A percentile compares a stretch with the other conserved stretches of the same genome.
Evolutionary conservation across 2,888 invertebrate species (phyloP).

Genomic region (Coenonympha glycerion): DNA sequence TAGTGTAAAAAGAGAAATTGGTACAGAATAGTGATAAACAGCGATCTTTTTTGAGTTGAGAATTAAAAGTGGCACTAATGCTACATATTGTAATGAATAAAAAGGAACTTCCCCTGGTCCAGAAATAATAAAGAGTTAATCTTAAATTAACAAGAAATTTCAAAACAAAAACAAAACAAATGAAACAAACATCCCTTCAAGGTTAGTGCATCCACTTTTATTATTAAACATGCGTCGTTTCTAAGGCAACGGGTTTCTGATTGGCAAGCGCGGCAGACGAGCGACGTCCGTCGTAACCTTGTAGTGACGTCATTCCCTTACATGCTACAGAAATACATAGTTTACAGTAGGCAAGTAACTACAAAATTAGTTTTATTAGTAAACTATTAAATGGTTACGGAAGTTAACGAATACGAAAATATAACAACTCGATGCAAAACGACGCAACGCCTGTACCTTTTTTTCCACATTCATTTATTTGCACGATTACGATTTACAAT

Average conservation of each 20-base stretch:
- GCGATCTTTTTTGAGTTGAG: too few relatives aligned
- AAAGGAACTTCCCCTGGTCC: too few relatives aligned
- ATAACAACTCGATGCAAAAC: too few relatives aligned
- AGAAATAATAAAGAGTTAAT: too few relatives aligned
- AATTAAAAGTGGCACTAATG: too few relatives aligned
- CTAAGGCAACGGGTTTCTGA: conserved; percentile 23
- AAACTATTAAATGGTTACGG: not conserved
- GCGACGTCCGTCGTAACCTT: conserved; percentile 22
- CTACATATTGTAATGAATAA: not conserved
- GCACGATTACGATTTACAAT: too few relatives aligned
- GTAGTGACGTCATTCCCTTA: conserved; percentile 19
- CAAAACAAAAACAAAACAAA: not conserved
- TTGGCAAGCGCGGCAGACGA: conserved; percentile 28
- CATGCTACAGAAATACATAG: not conserved
- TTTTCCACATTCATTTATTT: too few relatives aligned
- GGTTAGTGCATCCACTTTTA: conserved; percentile 7
- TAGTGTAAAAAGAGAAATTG: too few relatives aligned
- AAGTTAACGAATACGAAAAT: not conserved
- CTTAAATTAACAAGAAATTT: not conserved
- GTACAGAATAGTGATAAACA: too few relatives aligned
- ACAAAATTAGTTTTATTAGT: not conserved
- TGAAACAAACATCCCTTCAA: conserved; percentile 4
- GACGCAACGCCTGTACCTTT: too few relatives aligned
- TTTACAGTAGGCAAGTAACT: not conserved
- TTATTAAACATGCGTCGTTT: conserved; percentile 13